A percentile compares a stretch with the other conserved stretches of the same genome.
phyloP scores from a whole-genome alignment of 2,888 invertebrate species.

The Sesia bembeciformis region DNA sequence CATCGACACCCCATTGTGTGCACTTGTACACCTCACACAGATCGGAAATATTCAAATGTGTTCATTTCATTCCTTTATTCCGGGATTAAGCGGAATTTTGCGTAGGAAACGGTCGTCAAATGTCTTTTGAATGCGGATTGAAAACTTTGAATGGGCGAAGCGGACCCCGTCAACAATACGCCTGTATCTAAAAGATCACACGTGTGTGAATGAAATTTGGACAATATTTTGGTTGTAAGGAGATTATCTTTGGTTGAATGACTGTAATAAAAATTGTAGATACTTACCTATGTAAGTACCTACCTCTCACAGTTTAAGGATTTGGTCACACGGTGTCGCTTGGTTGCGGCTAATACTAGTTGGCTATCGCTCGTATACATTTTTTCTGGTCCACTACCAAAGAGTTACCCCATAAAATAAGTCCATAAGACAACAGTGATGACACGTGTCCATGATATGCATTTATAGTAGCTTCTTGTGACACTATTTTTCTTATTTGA shows the following conservation, averaged over 20 bases:
- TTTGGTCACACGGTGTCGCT: no score
- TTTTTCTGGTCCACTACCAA: no score
- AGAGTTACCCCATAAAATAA: no score
- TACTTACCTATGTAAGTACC: no score
- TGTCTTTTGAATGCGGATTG: conserved; percentile 41
- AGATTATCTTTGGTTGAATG: neutral
- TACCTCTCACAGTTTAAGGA: no score
- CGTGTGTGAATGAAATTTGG: conserved; percentile 42
- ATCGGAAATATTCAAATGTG: conserved; percentile 58
- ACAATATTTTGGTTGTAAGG: conserved; percentile 41
- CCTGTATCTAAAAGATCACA: conserved; percentile 41
- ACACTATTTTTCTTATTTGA: no score
- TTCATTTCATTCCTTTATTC: conserved; percentile 66
- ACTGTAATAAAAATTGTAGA: neutral
- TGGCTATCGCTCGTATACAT: no score
- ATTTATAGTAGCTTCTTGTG: no score
- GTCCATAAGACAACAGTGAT: no score
- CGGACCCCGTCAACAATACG: conserved; percentile 41
- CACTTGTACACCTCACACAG: conserved; percentile 23
- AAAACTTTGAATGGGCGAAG: conserved; percentile 33
- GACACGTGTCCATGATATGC: no score
- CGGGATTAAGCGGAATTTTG: conserved; percentile 67
- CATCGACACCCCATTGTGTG: conserved; percentile 30
- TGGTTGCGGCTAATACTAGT: no score
- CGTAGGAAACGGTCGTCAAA: conserved; percentile 68